Evolutionary conservation across 2,113 vertebrate genomes (phyloP), one percentile per base, ranked within the genome.

Genomic region (Catharus bicknelli): DNA sequence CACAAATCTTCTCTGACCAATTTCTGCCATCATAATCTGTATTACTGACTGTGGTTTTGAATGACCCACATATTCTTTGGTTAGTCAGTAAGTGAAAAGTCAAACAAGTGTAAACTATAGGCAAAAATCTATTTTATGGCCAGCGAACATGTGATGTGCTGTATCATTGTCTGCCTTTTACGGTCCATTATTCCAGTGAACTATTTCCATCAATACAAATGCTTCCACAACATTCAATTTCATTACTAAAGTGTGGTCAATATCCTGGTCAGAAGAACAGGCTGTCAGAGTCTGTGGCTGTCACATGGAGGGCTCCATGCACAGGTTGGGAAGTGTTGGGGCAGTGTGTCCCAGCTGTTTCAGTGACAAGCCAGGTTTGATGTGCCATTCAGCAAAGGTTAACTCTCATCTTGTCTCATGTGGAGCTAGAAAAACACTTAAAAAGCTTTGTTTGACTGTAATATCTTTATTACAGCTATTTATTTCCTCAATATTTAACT

Each of bases 311-410:
- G 27, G 32, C 23, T 83, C 23, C 30, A 6, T 12, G 16, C 58
- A 23, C 0, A 0, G 13, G 12, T 55, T 54, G 17, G 40, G 58
- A 84, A 62, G 47, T 18, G 16, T 16, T 82, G 66, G 18, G 10
- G 26, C 21, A 4, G 0, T n/a, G 10, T 48, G 40, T 63, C 45
- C 38, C 79, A 30, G 22, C 0, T 0, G 7, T 68, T 86, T 86
- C 92, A 76, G 81, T 73, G 53, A 25, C 81, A 72, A 84, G 19
- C 32, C 43, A 45, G 38, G 45, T 57, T 79, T 68, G 77, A 79
- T 76, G 62, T 72, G 47, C 77, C 23, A 5, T 84, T 87, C 77
- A 73, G 54, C 40, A 95, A 84, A 69, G 67, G 62, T 42, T 70
- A 72, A 1, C 15, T 66, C 61, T 54, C 57, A 70, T 70, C 29